Base-by-base conservation (phyloP, 2,797 vertebrate species). In the Scolopax rusticola region DNA sequence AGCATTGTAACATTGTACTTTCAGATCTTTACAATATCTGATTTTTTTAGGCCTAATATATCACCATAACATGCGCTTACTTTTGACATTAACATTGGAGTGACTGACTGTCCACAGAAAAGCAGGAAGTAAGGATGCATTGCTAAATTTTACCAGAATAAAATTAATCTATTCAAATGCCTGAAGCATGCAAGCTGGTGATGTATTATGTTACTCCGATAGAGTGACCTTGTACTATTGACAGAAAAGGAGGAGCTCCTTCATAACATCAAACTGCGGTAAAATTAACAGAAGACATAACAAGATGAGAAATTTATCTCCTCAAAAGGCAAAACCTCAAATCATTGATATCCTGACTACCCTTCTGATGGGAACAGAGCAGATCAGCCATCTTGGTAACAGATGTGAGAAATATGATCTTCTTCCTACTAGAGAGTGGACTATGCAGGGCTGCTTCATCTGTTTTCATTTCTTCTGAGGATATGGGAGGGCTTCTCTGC, bases 211-310 rank as follows among this genome's bases (percentile, higher is more conserved):
- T 89, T 89, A 75, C n/a, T 45, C 28, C 75, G 33, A 47, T 77
- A 83, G 41, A 47, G 9, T 57, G 84, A 83, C 60, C 68, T 92
- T 85, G 50, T 88, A 69, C 61, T 84, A 76, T 12, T 90, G 85
- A 88, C 76, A 92, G 84, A 59, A 73, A 63, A 78, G 61, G 63
- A 84, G 79, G 69, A 90, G 32, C 17, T 95, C 75, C 68, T 89
- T 83, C 33, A 16, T 50, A 85, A 53, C 64, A 87, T 75, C 79
- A 65, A 84, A 60, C 43, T 79, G 20, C 48, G 63, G 28, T 75
- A 90, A 91, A 95, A 86, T 89, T 93, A 95, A 86, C 61, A 75
- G 84, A 92, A 68, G 68, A 32, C 63, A 54, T 57, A 91, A 93
- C 71, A 89, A 88, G 45, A 84, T 63, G 73, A 89, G 69, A 93